A percentile compares a stretch with the other conserved stretches of the same genome.
These are phyloP conservation scores for Achatina immaculata DNA, from an alignment of 1,140 invertebrate genomes.

Conservation along the genomic window DNA sequence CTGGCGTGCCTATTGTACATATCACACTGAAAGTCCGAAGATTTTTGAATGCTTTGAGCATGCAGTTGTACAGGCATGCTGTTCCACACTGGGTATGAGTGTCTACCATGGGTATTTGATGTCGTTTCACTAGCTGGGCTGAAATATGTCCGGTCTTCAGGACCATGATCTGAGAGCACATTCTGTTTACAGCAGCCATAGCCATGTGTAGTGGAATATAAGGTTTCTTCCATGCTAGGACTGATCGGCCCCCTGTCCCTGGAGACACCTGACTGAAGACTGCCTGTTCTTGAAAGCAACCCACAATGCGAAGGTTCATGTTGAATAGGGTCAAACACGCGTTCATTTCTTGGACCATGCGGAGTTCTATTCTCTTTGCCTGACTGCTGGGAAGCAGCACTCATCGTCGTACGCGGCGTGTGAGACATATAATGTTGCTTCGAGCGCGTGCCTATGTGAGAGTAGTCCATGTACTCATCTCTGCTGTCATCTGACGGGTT, in stretches of 20 bases:
- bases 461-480: slow-evolving; percentile 35
- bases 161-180: background rate
- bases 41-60: background rate
- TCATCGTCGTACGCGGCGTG: slow-evolving; percentile 14
- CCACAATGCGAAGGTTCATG: background rate
- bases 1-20: background rate
- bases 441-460: slow-evolving; percentile 1
- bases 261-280: background rate
- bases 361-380: slow-evolving; percentile 33
- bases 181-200: background rate
- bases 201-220: slow-evolving; percentile 15
- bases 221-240: background rate
- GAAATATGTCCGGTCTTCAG: background rate
- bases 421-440: slow-evolving; percentile 12
- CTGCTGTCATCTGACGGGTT: background rate
- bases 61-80: background rate
- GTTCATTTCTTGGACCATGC: background rate
- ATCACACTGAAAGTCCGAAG: background rate
- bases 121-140: background rate
- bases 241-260: slow-evolving; percentile 18
- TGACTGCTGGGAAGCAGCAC: slow-evolving; percentile 15
- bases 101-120: background rate
- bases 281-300: background rate
- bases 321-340: background rate
- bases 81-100: slow-evolving; percentile 13